These are phyloP conservation scores for Listronotus oregonensis DNA, from an alignment of 1,140 invertebrate species.

Conservation along the genomic window DNA sequence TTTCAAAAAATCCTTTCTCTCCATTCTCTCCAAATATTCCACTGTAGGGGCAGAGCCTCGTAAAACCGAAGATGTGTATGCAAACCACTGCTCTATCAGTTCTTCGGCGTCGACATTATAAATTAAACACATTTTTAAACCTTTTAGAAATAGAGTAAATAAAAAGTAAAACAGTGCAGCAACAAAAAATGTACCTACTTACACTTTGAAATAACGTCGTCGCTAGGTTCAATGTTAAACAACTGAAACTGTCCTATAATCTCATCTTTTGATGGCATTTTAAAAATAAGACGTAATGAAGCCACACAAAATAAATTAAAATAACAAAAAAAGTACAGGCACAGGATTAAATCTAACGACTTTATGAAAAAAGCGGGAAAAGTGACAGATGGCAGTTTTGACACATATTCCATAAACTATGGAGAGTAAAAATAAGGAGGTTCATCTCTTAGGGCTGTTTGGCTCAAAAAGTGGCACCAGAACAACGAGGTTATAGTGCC, in stretches of 20 bases:
- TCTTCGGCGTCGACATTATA: constrained; percentile 65
- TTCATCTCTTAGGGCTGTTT: too few species aligned
- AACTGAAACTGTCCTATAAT: constrained; percentile 24
- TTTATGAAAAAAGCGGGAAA: too few species aligned
- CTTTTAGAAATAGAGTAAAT: constrained; percentile 44
- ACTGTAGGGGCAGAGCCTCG: constrained; percentile 63
- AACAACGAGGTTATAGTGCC: too few species aligned
- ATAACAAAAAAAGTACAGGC: too few species aligned
- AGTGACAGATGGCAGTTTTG: too few species aligned
- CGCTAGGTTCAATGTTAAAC: constrained; percentile 17
- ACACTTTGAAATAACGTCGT: constrained; percentile 15
- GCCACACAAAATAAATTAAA: too few species aligned
- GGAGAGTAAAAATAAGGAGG: too few species aligned
- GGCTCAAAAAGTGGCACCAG: too few species aligned
- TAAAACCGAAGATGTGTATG: constrained; percentile 65
- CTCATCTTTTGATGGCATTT: constrained; percentile 25
- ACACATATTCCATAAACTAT: too few species aligned
- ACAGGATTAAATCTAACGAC: too few species aligned
- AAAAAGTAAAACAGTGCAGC: background rate
- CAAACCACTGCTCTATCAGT: constrained; percentile 71
- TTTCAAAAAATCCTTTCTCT: constrained; percentile 66
- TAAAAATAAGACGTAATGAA: too few species aligned
- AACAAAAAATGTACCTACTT: constrained; percentile 2
- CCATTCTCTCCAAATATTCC: constrained; percentile 63
- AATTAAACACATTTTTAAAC: constrained; percentile 63